A percentile compares a stretch with the other conserved stretches of the same genome.
Conservation (phyloP, 1,140 invertebrate genomes). For the Elymnias hypermnestra region DNA sequence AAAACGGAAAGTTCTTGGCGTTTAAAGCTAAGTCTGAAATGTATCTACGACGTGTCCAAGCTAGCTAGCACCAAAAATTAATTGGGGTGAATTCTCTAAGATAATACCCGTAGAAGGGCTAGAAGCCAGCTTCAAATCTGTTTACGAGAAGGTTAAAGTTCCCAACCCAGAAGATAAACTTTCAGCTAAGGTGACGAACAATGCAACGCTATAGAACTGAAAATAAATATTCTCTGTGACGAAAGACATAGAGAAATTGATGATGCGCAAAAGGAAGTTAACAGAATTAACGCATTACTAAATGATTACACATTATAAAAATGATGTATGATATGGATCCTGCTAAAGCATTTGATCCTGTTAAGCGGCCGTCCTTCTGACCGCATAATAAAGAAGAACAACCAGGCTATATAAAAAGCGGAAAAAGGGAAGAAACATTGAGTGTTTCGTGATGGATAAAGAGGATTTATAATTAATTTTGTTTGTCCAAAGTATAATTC, state of each 20-base stretch:
- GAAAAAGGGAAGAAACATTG: conserved; percentile 12
- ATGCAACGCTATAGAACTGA: conserved; percentile 77
- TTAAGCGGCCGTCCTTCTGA: conserved; percentile 83
- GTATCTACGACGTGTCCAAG: conserved; percentile 83
- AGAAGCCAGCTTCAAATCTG: conserved; percentile 89
- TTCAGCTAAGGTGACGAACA: conserved; percentile 81
- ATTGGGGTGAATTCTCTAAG: conserved; percentile 87
- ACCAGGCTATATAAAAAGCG: conserved; percentile 34
- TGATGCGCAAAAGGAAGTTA: conserved; percentile 73
- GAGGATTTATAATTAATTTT: too few species aligned
- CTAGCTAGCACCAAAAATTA: conserved; percentile 85
- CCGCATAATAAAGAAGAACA: conserved; percentile 81
- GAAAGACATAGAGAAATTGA: conserved; percentile 61
- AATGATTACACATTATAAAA: conserved; percentile 92
- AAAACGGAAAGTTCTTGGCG: conserved; percentile 81
- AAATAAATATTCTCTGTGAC: conserved; percentile 76
- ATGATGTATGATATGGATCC: conserved; percentile 86
- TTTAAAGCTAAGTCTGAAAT: conserved; percentile 89
- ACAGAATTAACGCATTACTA: conserved; percentile 81
- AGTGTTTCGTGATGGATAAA: too few species aligned
- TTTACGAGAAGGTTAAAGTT: conserved; percentile 83
- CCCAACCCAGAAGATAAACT: conserved; percentile 88
- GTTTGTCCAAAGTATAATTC: too few species aligned
- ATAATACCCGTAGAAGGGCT: conserved; percentile 82
- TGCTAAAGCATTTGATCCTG: conserved; percentile 77